These are phyloP conservation scores for Lepeophtheirus salmonis DNA, from an alignment of 1,140 invertebrate genomes.

Conservation along the genomic window DNA sequence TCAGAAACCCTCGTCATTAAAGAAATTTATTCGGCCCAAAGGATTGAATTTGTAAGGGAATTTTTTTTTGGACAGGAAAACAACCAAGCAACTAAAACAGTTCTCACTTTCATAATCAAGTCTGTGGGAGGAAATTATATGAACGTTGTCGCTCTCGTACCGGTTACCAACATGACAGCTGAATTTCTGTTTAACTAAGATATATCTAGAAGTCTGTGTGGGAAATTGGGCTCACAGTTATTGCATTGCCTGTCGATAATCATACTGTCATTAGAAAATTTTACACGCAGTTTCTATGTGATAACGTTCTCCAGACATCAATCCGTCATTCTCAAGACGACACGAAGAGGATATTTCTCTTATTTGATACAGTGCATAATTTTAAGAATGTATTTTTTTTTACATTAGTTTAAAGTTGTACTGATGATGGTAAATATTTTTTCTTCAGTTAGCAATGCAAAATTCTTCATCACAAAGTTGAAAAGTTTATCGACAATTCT, in stretches of 20 bases:
- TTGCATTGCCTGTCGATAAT: slow-evolving; percentile 4
- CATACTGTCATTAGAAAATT: neutral
- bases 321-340: neutral
- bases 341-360: neutral
- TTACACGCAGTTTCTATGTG: neutral
- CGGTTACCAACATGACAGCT: neutral
- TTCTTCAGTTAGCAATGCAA: too few relatives aligned
- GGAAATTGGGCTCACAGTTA: neutral
- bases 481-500: too few relatives aligned
- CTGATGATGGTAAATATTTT: too few relatives aligned
- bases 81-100: neutral
- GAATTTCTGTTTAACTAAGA: neutral
- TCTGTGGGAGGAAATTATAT: neutral
- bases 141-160: neutral
- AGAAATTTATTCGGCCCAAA: neutral
- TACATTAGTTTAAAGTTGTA: too few relatives aligned
- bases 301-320: neutral
- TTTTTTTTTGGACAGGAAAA: neutral
- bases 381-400: too few relatives aligned
- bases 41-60: neutral
- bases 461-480: too few relatives aligned
- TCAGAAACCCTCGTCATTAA: neutral
- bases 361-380: slow-evolving; percentile 1
- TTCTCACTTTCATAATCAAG: neutral
- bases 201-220: neutral